Base-by-base conservation (phyloP, 2,888 invertebrate genomes). In the Callinectes sapidus region DNA sequence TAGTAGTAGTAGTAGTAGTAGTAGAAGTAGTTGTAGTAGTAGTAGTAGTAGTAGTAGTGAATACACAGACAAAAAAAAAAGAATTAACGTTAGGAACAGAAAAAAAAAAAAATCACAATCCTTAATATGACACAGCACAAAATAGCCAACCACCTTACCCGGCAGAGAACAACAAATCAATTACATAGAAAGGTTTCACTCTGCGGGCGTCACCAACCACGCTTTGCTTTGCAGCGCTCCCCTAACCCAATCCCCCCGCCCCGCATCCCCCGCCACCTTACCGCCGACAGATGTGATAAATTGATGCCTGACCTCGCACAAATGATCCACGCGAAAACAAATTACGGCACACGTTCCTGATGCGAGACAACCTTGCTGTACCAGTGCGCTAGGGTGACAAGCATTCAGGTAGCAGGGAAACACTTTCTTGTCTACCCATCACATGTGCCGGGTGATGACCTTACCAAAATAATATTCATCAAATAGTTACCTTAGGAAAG, bases 261-360 rank as follows among this genome's bases (percentile, higher is more conserved):
- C 61, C 61, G 16, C 61, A 61, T 81, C 81, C 81, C 35, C 35
- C 81, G 10, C 32, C 81, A 81, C 81, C 81, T 81, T 35, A n/a
- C 81, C 81, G 81, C 32, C 81, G 81, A 81, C 81, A 81, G 32
- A 81, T 81, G 81, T 81, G 81, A 81, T 81, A 81, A 81, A 81
- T 81, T 81, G 81, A 81, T 35, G 81, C 35, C 81, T 32, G 81
- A 81, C 81, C 81, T 81, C 81, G 81, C 35, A 81, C 81, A 81
- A 81, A 81, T 81, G 81, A 81, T 81, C 81, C 81, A 81, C 35
- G 81, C 81, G 81, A 81, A 81, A 81, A 81, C 81, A 81, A 81
- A 81, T 81, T 81, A 81, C 2, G 81, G 81, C 35, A 35, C 32
- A 35, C 35, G 81, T 81, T 81, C 81, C 35, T 81, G 81, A 81